Evolutionary conservation across 2,113 vertebrate genomes (phyloP), one percentile per base, ranked within the genome.

Genomic region (Erinaceus europaeus): DNA sequence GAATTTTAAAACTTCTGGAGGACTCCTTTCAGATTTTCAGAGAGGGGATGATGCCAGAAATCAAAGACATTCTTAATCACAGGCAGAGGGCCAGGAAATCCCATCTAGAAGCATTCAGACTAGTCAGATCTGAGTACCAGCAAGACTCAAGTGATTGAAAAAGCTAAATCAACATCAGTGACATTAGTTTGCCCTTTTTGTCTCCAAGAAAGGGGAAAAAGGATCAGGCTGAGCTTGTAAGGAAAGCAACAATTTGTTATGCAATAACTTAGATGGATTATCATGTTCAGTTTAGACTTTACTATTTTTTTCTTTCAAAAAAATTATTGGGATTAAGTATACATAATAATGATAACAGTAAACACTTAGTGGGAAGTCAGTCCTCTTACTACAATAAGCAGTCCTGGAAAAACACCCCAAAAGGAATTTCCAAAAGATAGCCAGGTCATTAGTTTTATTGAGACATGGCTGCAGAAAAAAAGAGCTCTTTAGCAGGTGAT

Each of bases 41-140:
- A 89, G 87, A 44, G 46, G 87, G 21, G 13, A 44, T 29, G 36
- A 79, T 23, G 44, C 23, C 25, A 85, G 78, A 86, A 79, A 85
- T 52, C 61, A 93, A 91, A 90, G 57, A 42, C 64, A 80, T 90
- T 93, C 71, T 82, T 92, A 25, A 21, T 53, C 52, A 75, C 29
- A 38, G 46, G 27, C 62, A 46, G 13, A 72, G 42, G 12, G n/a
- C 46, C 62, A 87, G 62, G 50, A 83, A 73, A 68, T 53, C 15
- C 18, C 67, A 69, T 34, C 13, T 17, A 67, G 32, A 83, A 93
- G 64, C 12, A 73, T 48, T 68, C 32, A 68, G 18, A 72, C 36
- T n/a, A 65, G 64, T 29, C 40, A 52, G 34, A 57, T 61, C 38
- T 42, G 9, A n/a, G 3, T 34, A 4, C 18, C 85, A 38, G 36